phyloP scores from a whole-genome alignment of 2,888 invertebrate species.

The Incurvaria masculella region DNA sequence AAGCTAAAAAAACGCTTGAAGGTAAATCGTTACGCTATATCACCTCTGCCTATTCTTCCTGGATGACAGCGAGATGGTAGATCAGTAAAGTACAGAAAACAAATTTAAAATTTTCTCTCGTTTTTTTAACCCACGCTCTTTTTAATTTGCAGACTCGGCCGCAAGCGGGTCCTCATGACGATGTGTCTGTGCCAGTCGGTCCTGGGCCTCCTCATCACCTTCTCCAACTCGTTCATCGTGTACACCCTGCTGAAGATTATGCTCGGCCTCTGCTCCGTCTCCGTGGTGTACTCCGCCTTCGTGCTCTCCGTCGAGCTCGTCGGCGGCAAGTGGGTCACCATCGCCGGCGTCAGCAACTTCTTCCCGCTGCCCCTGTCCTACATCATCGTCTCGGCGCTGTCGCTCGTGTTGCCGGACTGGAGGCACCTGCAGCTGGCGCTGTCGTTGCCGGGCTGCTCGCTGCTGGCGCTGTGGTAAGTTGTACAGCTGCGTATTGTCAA shows the following conservation, averaged over 20 bases:
- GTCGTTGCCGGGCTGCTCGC: slow-evolving; percentile 67
- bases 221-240: slow-evolving; percentile 67
- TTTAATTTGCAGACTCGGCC: slow-evolving; percentile 57
- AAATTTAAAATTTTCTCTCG: no score
- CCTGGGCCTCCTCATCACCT: slow-evolving; percentile 65
- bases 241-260: slow-evolving; percentile 67
- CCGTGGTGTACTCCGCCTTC: slow-evolving; percentile 77
- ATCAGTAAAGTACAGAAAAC: no score
- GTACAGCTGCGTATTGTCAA: no score
- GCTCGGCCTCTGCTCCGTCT: slow-evolving; percentile 75
- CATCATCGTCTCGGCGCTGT: slow-evolving; percentile 68
- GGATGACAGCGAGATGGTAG: no score
- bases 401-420: slow-evolving; percentile 69
- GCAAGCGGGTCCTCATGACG: slow-evolving; percentile 71
- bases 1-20: no score
- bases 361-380: slow-evolving; percentile 77
- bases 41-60: no score
- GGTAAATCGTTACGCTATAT: no score
- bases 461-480: slow-evolving; percentile 64
- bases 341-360: slow-evolving; percentile 76
- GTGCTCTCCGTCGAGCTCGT: slow-evolving; percentile 77
- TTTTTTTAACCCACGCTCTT: no score
- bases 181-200: slow-evolving; percentile 67
- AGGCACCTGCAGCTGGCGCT: slow-evolving; percentile 68
- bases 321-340: slow-evolving; percentile 75